Base-by-base conservation (phyloP, 1,140 invertebrate genomes). In the Conus betulinus region DNA sequence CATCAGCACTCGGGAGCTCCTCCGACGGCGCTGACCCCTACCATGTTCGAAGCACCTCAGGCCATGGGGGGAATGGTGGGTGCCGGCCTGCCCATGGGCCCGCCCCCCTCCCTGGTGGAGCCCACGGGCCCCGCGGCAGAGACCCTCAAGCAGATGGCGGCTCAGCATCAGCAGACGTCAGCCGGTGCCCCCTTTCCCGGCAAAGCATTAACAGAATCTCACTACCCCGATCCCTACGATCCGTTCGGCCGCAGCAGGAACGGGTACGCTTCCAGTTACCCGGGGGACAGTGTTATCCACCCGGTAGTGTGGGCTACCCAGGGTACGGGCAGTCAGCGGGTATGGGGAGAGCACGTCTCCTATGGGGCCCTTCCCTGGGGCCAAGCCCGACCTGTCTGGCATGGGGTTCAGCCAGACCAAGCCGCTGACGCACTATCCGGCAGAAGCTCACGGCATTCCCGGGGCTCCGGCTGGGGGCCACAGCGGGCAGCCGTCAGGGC, bases 121-220 rank as follows among this genome's bases (percentile, higher is more conserved):
- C 83, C 90, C 10, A 93, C 93, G 55, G 98, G 97, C 87, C 97
- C 98, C 11, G 98, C 98, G 1, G 98, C 98, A 5, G 98, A 98
- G 95, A 99, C 98, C 0, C 96, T 99, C 17, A 99, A 99, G 94
- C 98, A 99, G 92, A 98, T 99, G 98, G 98, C 98, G 7, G 98
- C 99, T 93, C 98, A 99, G 93, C 98, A 99, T 94, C 98, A 99
- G 95, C 98, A 98, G 95, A 98, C 98, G 94, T 97, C 96, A 89
- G 96, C 96, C 90, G 85, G 87, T 13, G 60, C 79, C 15, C 81
- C 85, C 25, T 88, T 89, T 81, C 84, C 96, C 93, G 96, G 96
- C 60, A 95, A 96, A 90, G 89, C 85, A 87, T 81, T 82, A 87
- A 85, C 85, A 74, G 91, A 85, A 81, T 88, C 89, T 81, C 85